Percentiles rank a stretch among this genome's conserved stretches.
Conservation (phyloP, 1,140 invertebrate genomes). For the Adelges cooleyi region DNA sequence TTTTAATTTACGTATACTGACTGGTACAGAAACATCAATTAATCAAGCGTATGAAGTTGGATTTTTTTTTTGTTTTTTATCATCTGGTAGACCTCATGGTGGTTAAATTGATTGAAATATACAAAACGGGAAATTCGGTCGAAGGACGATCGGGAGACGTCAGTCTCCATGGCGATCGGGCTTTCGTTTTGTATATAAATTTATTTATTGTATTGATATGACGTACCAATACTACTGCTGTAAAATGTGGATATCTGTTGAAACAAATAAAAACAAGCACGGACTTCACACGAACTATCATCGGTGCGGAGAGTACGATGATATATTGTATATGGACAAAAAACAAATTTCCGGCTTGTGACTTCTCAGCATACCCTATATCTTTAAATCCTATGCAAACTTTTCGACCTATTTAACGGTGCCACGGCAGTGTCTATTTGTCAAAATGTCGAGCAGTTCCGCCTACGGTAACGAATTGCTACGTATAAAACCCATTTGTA, state of each 20-base stretch:
- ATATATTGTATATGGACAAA: neutral
- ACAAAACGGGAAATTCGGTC: neutral
- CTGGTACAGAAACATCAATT: neutral
- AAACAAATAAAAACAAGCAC: neutral
- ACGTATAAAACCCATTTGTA: too few relatives aligned
- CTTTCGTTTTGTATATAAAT: neutral
- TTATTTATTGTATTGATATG: too few relatives aligned
- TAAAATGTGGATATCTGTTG: too few relatives aligned
- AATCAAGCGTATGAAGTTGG: neutral
- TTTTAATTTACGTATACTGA: too few relatives aligned
- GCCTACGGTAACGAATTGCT: too few relatives aligned
- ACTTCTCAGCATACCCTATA: neutral
- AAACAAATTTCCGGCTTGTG: constrained; percentile 6
- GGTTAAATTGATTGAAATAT: constrained; percentile 20
- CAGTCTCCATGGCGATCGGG: neutral
- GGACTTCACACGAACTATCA: neutral
- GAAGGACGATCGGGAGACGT: neutral
- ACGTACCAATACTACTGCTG: too few relatives aligned
- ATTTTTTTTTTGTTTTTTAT: constrained; percentile 7
- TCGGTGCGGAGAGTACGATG: neutral
- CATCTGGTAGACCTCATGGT: constrained; percentile 3
- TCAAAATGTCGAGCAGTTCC: constrained; percentile 1
- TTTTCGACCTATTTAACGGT: constrained; percentile 3
- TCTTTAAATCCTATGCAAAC: neutral
- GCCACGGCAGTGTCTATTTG: neutral